Evolutionary conservation across 1,140 invertebrate genomes (phyloP), one percentile per base, ranked within the genome.

Genomic region (Sinella curviseta): DNA sequence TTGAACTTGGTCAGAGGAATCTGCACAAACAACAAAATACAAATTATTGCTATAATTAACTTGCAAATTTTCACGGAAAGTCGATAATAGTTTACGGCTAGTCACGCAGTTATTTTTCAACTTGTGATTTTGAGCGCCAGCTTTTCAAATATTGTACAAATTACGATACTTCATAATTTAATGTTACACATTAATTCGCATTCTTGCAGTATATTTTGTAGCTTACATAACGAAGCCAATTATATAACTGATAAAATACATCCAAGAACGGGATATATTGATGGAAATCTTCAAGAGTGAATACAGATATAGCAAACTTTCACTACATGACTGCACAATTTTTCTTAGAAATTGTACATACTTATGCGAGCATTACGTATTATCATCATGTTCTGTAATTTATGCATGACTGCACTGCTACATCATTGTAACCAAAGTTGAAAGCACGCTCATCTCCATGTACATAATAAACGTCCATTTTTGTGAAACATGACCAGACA

Each of bases 1-100:
- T 80, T 82, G 81, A 26, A 84, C 81, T 78, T 84, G 79, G 14
- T 82, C 81, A 17, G 77, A 78, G 16, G 78, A 75, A 31, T 48
- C 82, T 83, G 79, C 4, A 81, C 80, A 77, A 14, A 76, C 24
- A 79, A 54, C 74, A 79, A 55, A 78, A 57, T 34, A 73, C 8
- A 81, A 77, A 76, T 16, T 36, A 60, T 33, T 24, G n/a, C 17
- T 48, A 48, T 3, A 60, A 12, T 60, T 60, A 60, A 17, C n/a
- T n/a, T n/a, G n/a, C n/a, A n/a, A n/a, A n/a, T n/a, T n/a, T n/a
- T n/a, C n/a, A n/a, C n/a, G n/a, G n/a, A n/a, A n/a, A n/a, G n/a
- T n/a, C n/a, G n/a, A n/a, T n/a, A 17, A 12, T 26, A 8, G 12
- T 76, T 39, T 28, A 28, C 28, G 74, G 28, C 28, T 2, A 48